These are phyloP conservation scores for Crypturellus undulatus DNA, from an alignment of 2,113 vertebrate genomes.

Conservation along the genomic window DNA sequence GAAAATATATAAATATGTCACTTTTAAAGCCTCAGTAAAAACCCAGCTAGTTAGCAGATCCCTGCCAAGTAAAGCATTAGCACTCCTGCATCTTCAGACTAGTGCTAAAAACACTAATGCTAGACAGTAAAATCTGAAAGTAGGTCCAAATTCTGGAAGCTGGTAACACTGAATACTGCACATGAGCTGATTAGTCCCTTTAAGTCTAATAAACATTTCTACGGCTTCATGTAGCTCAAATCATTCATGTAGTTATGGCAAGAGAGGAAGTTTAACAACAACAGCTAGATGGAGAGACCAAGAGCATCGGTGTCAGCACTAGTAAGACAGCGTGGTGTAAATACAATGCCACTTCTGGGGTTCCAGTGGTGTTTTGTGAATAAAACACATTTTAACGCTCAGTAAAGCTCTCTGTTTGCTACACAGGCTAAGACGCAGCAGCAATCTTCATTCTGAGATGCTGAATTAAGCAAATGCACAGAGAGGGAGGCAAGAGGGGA, in stretches of 20 bases:
- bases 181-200: background rate
- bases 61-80: background rate
- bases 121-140: background rate
- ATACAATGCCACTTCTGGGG: fast-evolving
- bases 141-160: background rate
- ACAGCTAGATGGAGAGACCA: background rate
- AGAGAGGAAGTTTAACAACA: background rate
- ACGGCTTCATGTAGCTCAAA: background rate
- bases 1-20: background rate
- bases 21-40: background rate
- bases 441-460: background rate
- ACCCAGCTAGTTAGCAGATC: background rate
- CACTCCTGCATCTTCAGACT: background rate
- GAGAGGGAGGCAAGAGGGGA: fast-evolving
- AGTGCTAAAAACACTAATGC: background rate
- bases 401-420: background rate
- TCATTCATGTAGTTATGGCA: background rate
- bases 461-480: background rate
- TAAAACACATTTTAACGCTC: background rate
- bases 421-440: fast-evolving
- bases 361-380: background rate
- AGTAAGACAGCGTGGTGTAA: background rate
- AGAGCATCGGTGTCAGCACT: background rate
- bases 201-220: background rate
- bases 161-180: background rate